phyloP scores from a whole-genome alignment of 2,113 vertebrate species.

The western clawed frog (Xenopus tropicalis) region UCB_Xtro_10.0 CM004446.2:127282001-127282500 shows the following conservation, averaged over 20 bases:
- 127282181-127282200: no score
- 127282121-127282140: not conserved
- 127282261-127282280: no score
- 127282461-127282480: slow-evolving; percentile 90
- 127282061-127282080: slow-evolving; percentile 88
- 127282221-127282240: no score
- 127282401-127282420: slow-evolving; percentile 98
- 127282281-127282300: no score
- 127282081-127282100: slow-evolving; percentile 93
- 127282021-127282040: slow-evolving; percentile 93
- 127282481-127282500: slow-evolving; percentile 93
- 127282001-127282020: slow-evolving; percentile 84
- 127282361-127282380: slow-evolving; percentile 91
- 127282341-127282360: slow-evolving; percentile 96
- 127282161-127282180: no score
- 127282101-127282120: slow-evolving; percentile 78
- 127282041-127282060: slow-evolving; percentile 94
- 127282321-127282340: slow-evolving; percentile 96
- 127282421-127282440: slow-evolving; percentile 93
- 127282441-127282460: slow-evolving; percentile 95
- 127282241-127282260: no score
- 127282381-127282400: slow-evolving; percentile 95
- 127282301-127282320: not conserved
- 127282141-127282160: no score
- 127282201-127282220: no score